These are phyloP conservation scores for Sericinus montela DNA, from an alignment of 2,888 invertebrate genomes.

Conservation along the genomic window DNA sequence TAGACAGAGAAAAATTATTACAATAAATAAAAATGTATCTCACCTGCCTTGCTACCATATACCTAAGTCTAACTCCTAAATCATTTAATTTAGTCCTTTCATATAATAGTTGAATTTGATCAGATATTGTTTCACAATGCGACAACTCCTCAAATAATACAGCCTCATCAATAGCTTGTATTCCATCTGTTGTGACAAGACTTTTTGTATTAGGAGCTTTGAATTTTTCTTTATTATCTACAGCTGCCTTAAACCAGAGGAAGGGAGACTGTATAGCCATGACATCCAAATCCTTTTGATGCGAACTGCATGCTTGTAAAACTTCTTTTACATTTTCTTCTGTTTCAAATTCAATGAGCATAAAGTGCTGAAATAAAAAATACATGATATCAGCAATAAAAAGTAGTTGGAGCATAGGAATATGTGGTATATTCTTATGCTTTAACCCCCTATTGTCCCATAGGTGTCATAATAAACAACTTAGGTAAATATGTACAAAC, in stretches of 20 bases:
- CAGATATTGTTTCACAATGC: constrained; percentile 76
- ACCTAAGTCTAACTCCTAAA: constrained; percentile 85
- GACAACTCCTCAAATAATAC: constrained; percentile 65
- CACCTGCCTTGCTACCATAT: constrained; percentile 85
- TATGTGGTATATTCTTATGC: too few relatives aligned
- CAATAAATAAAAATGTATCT: background rate
- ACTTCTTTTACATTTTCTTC: constrained; percentile 75
- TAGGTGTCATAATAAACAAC: too few relatives aligned
- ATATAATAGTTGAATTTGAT: constrained; percentile 84
- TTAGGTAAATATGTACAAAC: too few relatives aligned
- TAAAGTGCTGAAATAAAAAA: constrained; percentile 80
- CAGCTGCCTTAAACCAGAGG: constrained; percentile 83
- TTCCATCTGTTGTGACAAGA: constrained; percentile 66
- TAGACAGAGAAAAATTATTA: too few relatives aligned
- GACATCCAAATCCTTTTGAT: constrained; percentile 76
- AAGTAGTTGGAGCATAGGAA: too few relatives aligned
- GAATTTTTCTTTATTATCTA: constrained; percentile 41
- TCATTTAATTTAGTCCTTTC: constrained; percentile 83
- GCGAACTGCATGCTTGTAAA: constrained; percentile 75
- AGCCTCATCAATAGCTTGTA: constrained; percentile 52
- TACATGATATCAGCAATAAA: background rate
- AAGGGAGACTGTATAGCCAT: constrained; percentile 85
- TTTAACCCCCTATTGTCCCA: too few relatives aligned
- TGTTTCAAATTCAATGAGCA: constrained; percentile 85
- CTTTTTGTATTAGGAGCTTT: constrained; percentile 20